Conservation (phyloP, 2,797 vertebrate species). For the Echiichthys vipera region DNA sequence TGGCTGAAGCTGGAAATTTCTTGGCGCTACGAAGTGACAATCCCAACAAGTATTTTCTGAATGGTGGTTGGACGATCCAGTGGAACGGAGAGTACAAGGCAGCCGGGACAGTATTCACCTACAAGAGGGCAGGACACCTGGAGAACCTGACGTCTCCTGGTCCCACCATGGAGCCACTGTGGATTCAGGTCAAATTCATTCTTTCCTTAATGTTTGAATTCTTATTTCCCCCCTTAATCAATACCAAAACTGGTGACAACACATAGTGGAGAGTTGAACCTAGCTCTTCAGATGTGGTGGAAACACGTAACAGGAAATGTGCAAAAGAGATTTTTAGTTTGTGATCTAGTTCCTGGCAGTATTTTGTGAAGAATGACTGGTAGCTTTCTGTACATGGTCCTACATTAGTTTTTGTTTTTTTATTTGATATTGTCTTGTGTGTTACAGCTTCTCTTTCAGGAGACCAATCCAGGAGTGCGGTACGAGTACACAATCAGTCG, state of each 20-base stretch:
- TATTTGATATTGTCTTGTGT: conserved; percentile 25
- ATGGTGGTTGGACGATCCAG: conserved; percentile 96
- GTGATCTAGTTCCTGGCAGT: background rate
- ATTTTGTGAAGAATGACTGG: background rate
- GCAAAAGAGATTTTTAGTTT: background rate
- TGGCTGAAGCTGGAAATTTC: conserved; percentile 93
- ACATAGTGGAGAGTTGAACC: background rate
- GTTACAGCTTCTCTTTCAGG: conserved; percentile 94
- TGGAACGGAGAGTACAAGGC: conserved; percentile 95
- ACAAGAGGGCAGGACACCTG: conserved; percentile 89
- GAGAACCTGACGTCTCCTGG: conserved; percentile 96
- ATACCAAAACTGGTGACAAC: background rate
- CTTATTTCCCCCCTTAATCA: background rate
- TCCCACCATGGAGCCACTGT: conserved; percentile 92
- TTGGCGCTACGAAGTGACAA: conserved; percentile 92
- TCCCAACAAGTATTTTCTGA: conserved; percentile 93
- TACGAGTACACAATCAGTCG: conserved; percentile 94
- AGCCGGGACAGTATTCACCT: conserved; percentile 94
- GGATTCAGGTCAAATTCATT: conserved; percentile 92
- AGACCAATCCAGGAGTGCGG: conserved; percentile 92
- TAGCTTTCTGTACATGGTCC: background rate
- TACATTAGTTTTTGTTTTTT: background rate
- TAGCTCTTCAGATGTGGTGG: background rate
- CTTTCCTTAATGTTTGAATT: background rate
- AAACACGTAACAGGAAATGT: background rate